phyloP scores from a whole-genome alignment of 2,797 vertebrate genomes.

The Eulemur rubriventer region DNA sequence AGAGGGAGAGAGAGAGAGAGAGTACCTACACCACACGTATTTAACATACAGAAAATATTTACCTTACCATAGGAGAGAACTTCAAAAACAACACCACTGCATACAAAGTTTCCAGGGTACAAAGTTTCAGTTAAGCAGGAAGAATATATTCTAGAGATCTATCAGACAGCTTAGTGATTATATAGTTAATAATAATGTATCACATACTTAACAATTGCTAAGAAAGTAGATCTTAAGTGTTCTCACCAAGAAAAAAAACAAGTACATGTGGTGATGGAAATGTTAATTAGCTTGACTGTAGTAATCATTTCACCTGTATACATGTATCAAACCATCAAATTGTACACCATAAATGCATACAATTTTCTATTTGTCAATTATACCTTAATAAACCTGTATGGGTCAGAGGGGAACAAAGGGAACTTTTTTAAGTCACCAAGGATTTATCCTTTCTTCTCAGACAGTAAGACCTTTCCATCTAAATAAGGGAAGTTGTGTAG shows the following conservation, averaged over 20 bases:
- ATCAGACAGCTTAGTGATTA: background rate
- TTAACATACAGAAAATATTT: background rate
- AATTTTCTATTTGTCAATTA: background rate
- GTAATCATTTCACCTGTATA: background rate
- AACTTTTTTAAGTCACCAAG: background rate
- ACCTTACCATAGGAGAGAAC: background rate
- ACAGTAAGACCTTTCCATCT: too few species aligned
- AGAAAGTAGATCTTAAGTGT: background rate
- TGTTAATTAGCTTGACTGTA: background rate
- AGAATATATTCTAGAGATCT: background rate
- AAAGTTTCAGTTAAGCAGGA: background rate
- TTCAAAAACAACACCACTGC: background rate
- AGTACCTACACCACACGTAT: background rate
- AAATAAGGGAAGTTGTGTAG: too few species aligned
- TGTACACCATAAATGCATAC: background rate
- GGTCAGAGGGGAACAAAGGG: too few species aligned
- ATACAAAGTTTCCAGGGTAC: background rate
- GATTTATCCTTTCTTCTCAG: background rate
- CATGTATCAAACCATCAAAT: background rate
- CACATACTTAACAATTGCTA: background rate
- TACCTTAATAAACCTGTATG: background rate
- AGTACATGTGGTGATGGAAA: background rate
- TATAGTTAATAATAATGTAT: background rate
- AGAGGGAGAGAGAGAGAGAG: too few species aligned
- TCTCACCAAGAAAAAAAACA: background rate